Base-by-base conservation (phyloP, 2,888 invertebrate species). In the Ophion ellenae region DNA sequence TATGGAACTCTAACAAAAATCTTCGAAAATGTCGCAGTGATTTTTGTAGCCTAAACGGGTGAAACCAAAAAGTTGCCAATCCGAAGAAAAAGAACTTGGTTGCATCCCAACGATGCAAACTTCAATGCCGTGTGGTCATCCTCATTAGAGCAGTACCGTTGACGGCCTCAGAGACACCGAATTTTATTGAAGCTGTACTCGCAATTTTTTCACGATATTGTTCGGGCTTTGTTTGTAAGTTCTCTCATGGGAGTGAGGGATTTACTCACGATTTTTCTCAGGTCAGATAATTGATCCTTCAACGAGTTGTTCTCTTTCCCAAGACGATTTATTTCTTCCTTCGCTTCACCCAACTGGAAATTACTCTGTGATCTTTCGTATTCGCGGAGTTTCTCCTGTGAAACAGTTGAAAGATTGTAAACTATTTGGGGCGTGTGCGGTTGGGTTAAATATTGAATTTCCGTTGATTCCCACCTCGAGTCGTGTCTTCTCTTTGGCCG, bases 331-430 rank as follows among this genome's bases (percentile, higher is more conserved):
- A 97, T 95, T 89, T 98, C 97, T 6, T 96, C 96, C 88, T 96
- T 96, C 88, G 97, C 96, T 89, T 98, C 97, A 61, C 97, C 96
- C 71, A 98, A 94, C 73, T 96, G 95, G 61, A 96, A 96, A 91
- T 96, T 96, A 11, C 89, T 90, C 24, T 91, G 89, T 57, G 87
- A 89, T 88, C 85, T 92, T 64, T 92, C 91, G 73, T 89, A 87
- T 74, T 91, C 91, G 6, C 89, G 91, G 61, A 93, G 80, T 81
- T 91, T 90, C 57, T 91, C 90, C 93, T 94, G 64, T 24, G 86
- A 82, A 63, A 36, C 20, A 36, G 11, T 53, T 14, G 9, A 14
- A 70, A 32, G 57, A 61, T 67, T 10, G 20, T 32, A 57, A 67
- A 67, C 0, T 32, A 24, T 28, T 63, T 71, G 28, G 10, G 9